Base-by-base conservation (phyloP, 2,113 vertebrate genomes). In the Aepyceros melampus region DNA sequence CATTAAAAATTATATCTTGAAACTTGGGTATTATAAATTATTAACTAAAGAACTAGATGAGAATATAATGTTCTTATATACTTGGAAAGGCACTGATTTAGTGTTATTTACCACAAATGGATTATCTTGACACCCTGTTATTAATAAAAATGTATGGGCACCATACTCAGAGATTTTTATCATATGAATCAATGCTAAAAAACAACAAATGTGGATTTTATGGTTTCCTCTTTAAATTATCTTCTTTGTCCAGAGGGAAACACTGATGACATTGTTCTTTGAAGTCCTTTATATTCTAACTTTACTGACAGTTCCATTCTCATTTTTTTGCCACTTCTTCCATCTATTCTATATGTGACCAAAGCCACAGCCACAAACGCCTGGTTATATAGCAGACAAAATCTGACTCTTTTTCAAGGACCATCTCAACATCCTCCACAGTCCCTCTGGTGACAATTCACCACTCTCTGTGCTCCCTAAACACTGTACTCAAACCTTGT, bases 1-100 rank as follows among this genome's bases (percentile, higher is more conserved):
- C 29, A 85, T 71, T 91, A 51, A 93, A 96, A 81, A 95, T 87
- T 95, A 29, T 51, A 78, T 89, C 33, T 86, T 87, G 27, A 96
- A 89, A 87, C 13, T n/a, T 76, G 27, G 9, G 14, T 76, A 91
- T 87, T 93, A 86, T 79, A 60, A 76, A 56, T 96, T 97, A 43
- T 23, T 87, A 96, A 89, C n/a, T 96, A 85, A 89, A 55, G 87
- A 91, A 40, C 17, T 86, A 47, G 40, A 4, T 88, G 19, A 81
- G 4, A 89, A 67, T 97, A 82, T 82, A 85, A 19, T 87, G 64
- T 93, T 36, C 33, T 90, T 76, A 58, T 31, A n/a, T 45, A 76
- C 81, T 95, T 76, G 71, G 15, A 89, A 5, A 91, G n/a, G 53
- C 5, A 56, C 25, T 89, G 53, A 91, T 76, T 95, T 89, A 93